phyloP scores from a whole-genome alignment of 2,888 invertebrate species.

The Cynaeus angustus region DNA sequence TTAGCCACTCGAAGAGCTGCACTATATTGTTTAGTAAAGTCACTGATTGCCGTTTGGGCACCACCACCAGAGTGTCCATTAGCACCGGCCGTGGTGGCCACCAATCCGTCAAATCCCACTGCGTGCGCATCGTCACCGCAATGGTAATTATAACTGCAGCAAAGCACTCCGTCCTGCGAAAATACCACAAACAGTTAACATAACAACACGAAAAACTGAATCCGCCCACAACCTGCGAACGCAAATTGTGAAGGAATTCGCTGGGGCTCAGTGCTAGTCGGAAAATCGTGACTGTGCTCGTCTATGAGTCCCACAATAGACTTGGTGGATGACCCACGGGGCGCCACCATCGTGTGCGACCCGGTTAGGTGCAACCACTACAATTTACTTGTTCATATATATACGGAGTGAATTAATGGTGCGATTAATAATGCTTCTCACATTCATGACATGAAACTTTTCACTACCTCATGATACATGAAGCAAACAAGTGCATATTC shows the following conservation, averaged over 20 bases:
- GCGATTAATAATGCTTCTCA: too few relatives aligned
- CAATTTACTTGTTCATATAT: too few relatives aligned
- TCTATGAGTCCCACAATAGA: slow-evolving; percentile 48
- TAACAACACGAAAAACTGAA: slow-evolving; percentile 10
- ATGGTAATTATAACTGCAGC: slow-evolving; percentile 72
- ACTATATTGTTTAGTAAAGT: slow-evolving; percentile 68
- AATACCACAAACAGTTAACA: slow-evolving; percentile 51
- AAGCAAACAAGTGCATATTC: too few relatives aligned
- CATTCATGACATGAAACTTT: too few relatives aligned
- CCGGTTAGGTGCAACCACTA: too few relatives aligned
- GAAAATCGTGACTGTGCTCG: slow-evolving; percentile 49
- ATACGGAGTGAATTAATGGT: too few relatives aligned
- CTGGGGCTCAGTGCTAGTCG: slow-evolving; percentile 43
- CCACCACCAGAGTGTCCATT: slow-evolving; percentile 51
- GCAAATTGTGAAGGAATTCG: slow-evolving; percentile 46
- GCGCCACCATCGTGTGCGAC: neutral
- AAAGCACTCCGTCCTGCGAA: slow-evolving; percentile 71
- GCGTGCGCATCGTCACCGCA: slow-evolving; percentile 69
- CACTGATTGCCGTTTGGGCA: slow-evolving; percentile 55
- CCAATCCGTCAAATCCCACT: slow-evolving; percentile 70
- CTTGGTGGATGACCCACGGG: slow-evolving; percentile 17
- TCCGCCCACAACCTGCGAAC: slow-evolving; percentile 43
- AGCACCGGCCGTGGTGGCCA: slow-evolving; percentile 62
- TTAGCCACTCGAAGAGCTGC: slow-evolving; percentile 66
- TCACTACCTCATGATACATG: too few relatives aligned